Conservation (phyloP, 2,113 vertebrate species). For the Oenanthe melanoleuca region DNA sequence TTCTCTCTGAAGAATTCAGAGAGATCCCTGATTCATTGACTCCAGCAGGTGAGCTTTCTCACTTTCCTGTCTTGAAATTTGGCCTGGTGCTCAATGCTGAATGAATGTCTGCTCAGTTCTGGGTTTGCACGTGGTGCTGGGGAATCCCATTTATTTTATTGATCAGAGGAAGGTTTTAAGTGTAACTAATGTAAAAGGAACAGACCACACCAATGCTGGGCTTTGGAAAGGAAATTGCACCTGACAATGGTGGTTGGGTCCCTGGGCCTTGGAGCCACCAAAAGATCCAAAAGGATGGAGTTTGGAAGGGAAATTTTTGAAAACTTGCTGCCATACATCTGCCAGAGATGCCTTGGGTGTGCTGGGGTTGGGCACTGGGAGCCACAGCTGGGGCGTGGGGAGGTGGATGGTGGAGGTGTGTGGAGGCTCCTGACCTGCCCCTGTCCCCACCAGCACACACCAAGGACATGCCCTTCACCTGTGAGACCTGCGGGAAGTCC, state of each 20-base stretch:
- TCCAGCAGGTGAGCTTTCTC: neutral
- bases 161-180: neutral
- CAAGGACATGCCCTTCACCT: slow-evolving; percentile 99
- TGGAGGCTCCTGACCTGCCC: neutral
- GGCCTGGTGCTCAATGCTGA: neutral
- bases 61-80: accelerated
- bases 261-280: neutral
- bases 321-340: accelerated
- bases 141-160: neutral
- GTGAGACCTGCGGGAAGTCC: slow-evolving; percentile 96
- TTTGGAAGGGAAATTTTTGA: neutral
- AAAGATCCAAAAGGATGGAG: neutral
- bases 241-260: accelerated
- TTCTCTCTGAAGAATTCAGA: too few species aligned
- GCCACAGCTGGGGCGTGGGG: accelerated
- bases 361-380: neutral
- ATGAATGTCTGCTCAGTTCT: accelerated
- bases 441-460: slow-evolving; percentile 84
- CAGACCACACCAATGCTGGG: accelerated
- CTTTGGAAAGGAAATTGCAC: neutral
- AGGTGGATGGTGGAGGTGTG: accelerated
- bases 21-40: too few species aligned
- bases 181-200: neutral
- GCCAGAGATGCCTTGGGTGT: neutral
- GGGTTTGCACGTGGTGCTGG: neutral